Evolutionary conservation across 92 coral and sea anemone genomes (phyloP).

Genomic region (Bergia puertoricense): DNA sequence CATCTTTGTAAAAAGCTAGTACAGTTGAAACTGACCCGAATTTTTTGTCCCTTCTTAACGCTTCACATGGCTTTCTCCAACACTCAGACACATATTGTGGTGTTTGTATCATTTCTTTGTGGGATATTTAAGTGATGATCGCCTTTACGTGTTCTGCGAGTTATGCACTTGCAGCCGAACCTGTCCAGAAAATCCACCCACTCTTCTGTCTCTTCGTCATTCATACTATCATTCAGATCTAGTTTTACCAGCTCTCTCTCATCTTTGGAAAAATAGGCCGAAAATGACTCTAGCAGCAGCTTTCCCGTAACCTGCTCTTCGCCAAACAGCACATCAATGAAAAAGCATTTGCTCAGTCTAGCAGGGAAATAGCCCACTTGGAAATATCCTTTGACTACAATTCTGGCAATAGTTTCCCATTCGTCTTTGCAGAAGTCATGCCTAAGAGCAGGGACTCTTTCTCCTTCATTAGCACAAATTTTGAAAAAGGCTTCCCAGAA

Average conservation of each 20-base stretch:
- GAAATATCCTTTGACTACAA: slow-evolving; percentile 55
- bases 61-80: slow-evolving; percentile 45
- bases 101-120: slow-evolving; percentile 63
- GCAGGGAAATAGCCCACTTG: slow-evolving; percentile 51
- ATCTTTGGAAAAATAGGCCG: slow-evolving; percentile 49
- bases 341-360: slow-evolving; percentile 47
- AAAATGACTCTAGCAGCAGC: slow-evolving; percentile 48
- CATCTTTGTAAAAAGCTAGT: slow-evolving; percentile 33
- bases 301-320: slow-evolving; percentile 31
- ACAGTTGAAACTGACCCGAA: slow-evolving; percentile 50
- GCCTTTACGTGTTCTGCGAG: slow-evolving; percentile 22
- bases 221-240: slow-evolving; percentile 28
- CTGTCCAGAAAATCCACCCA: slow-evolving; percentile 51
- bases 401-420: slow-evolving; percentile 59
- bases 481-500: slow-evolving; percentile 61
- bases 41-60: slow-evolving; percentile 8
- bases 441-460: slow-evolving; percentile 56
- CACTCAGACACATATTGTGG: slow-evolving; percentile 56
- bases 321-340: slow-evolving; percentile 42
- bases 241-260: slow-evolving; percentile 52
- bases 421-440: slow-evolving; percentile 55
- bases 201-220: slow-evolving; percentile 42
- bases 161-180: slow-evolving; percentile 48
- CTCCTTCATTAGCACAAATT: slow-evolving; percentile 59
- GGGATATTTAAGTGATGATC: slow-evolving; percentile 55